phyloP scores from a whole-genome alignment of 2,113 vertebrate genomes.

The Neolamprologus devosi region DNA sequence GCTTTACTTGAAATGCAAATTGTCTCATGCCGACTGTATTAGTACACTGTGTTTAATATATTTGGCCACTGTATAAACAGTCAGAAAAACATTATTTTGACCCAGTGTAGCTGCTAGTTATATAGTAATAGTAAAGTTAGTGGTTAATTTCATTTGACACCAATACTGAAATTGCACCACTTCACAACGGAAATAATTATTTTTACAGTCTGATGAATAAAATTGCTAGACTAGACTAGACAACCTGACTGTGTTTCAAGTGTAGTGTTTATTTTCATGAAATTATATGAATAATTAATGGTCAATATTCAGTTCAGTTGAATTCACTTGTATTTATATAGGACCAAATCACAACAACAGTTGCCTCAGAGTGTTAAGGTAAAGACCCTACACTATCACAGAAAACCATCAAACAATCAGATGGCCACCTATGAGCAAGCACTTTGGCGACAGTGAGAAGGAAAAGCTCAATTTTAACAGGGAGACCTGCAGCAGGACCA shows the following conservation, averaged over 20 bases:
- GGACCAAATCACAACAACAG: accelerated
- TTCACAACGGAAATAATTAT: background rate
- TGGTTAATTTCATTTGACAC: background rate
- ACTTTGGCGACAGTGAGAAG: background rate
- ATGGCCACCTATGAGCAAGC: background rate
- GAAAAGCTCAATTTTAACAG: background rate
- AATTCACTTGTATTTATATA: background rate
- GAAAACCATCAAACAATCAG: background rate
- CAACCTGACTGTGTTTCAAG: background rate
- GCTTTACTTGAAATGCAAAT: background rate
- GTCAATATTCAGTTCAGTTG: background rate
- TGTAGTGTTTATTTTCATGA: background rate
- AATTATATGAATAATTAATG: background rate
- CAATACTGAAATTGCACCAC: background rate
- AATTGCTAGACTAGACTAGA: background rate
- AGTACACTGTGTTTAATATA: background rate
- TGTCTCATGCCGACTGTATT: background rate
- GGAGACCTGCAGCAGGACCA: background rate
- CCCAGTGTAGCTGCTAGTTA: accelerated
- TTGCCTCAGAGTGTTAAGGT: background rate
- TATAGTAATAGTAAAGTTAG: background rate
- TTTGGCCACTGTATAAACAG: background rate
- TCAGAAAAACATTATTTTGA: background rate
- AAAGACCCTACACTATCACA: background rate
- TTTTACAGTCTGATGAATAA: background rate